These are phyloP conservation scores for Beroe forskalii DNA, from an alignment of 37 sponge, comb jelly and placozoan species.

Conservation along the genomic window DNA sequence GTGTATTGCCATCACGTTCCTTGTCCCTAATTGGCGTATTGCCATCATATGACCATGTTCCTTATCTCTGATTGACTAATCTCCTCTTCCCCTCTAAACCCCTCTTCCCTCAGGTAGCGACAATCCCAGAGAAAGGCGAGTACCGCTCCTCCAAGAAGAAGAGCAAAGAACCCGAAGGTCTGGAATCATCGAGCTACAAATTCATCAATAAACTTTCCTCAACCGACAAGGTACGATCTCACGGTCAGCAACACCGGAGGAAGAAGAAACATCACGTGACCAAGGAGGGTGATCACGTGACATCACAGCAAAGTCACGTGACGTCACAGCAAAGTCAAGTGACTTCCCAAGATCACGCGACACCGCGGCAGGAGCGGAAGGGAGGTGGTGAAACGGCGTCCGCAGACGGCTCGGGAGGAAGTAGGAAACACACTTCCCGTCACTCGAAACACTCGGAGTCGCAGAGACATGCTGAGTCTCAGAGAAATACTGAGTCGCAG, in stretches of 20 bases:
- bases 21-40: too few species aligned
- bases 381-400: neutral
- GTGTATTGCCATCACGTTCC: too few species aligned
- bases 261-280: conserved; percentile 18
- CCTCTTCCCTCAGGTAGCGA: neutral
- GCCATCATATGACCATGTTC: too few species aligned
- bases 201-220: conserved; percentile 11
- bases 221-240: neutral
- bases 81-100: neutral
- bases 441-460: neutral
- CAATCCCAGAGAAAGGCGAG: conserved; percentile 10
- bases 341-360: too few species aligned
- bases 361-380: too few species aligned
- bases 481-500: too few species aligned
- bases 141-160: neutral
- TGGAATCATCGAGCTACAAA: conserved; percentile 7
- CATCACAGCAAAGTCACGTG: too few species aligned
- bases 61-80: neutral
- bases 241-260: neutral
- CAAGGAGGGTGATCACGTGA: neutral
- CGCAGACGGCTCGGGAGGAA: neutral
- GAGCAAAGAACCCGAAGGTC: conserved; percentile 9
- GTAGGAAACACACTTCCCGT: neutral
- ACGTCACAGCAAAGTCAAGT: too few species aligned
- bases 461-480: too few species aligned